A percentile compares a stretch with the other conserved stretches of the same genome.
These are phyloP conservation scores for Platalea minor DNA, from an alignment of 2,797 vertebrate genomes.

Conservation along the genomic window DNA sequence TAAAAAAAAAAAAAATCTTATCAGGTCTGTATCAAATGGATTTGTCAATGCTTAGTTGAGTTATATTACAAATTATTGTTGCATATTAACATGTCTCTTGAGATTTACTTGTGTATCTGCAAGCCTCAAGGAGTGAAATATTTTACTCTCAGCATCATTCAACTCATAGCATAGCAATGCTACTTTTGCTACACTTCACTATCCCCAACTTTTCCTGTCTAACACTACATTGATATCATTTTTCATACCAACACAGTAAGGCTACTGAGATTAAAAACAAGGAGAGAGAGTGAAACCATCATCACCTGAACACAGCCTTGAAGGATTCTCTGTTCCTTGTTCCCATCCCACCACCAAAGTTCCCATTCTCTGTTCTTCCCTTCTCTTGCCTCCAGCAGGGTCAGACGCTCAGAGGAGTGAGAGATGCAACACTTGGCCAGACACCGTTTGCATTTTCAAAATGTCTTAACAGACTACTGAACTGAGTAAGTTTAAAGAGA, in stretches of 20 bases:
- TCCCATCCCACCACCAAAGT: background rate
- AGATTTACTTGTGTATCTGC: conserved; percentile 32
- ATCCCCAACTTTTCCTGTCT: background rate
- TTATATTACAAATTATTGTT: conserved; percentile 30
- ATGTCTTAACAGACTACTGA: background rate
- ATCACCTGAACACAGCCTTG: background rate
- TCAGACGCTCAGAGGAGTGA: background rate
- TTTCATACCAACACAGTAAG: background rate
- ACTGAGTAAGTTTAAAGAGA: background rate
- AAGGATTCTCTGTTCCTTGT: background rate
- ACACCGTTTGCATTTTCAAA: background rate
- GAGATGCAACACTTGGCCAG: rapidly evolving
- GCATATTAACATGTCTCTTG: conserved; percentile 21
- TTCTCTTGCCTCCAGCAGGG: background rate
- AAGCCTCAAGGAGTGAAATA: background rate
- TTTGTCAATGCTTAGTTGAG: conserved; percentile 46
- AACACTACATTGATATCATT: background rate
- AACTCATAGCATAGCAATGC: background rate
- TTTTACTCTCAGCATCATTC: background rate
- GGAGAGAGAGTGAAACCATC: background rate
- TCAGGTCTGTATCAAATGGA: conserved; percentile 36
- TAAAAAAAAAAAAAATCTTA: background rate
- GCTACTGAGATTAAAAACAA: background rate
- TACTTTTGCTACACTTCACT: background rate
- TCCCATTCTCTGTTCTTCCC: background rate